Conservation (phyloP, 2,113 vertebrate species). For the Zosterops hypoxanthus region DNA sequence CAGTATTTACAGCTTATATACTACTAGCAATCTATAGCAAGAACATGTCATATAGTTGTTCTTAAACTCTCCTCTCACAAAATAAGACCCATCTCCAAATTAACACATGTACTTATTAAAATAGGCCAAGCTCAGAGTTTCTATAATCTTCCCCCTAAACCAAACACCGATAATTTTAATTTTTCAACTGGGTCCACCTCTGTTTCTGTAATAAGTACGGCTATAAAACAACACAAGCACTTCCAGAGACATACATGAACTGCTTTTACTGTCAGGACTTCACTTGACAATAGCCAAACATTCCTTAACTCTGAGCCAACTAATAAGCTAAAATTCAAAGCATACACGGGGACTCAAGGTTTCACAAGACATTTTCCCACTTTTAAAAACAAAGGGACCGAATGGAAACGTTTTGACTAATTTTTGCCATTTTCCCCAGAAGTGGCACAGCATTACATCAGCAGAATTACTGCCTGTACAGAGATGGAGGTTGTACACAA, state of each 20-base stretch:
- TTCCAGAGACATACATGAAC: constrained; percentile 5
- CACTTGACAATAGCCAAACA: constrained; percentile 31
- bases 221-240: constrained; percentile 24
- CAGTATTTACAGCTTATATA: constrained; percentile 2
- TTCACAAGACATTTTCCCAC: not conserved
- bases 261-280: constrained; percentile 28
- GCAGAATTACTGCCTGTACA: not conserved
- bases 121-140: not conserved
- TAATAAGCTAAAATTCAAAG: constrained; percentile 10
- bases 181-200: not conserved
- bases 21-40: not conserved
- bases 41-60: not conserved
- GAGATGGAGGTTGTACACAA: not conserved
- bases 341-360: not conserved
- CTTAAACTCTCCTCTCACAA: not conserved
- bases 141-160: not conserved
- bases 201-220: not conserved
- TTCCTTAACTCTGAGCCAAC: not conserved
- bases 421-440: not conserved
- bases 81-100: not conserved
- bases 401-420: not conserved
- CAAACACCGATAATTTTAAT: not conserved
- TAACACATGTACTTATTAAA: not conserved
- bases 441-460: not conserved
- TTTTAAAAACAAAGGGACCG: not conserved